Evolutionary conservation across 2,113 vertebrate genomes (phyloP).

Genomic region (Colistium nudipinnis): DNA sequence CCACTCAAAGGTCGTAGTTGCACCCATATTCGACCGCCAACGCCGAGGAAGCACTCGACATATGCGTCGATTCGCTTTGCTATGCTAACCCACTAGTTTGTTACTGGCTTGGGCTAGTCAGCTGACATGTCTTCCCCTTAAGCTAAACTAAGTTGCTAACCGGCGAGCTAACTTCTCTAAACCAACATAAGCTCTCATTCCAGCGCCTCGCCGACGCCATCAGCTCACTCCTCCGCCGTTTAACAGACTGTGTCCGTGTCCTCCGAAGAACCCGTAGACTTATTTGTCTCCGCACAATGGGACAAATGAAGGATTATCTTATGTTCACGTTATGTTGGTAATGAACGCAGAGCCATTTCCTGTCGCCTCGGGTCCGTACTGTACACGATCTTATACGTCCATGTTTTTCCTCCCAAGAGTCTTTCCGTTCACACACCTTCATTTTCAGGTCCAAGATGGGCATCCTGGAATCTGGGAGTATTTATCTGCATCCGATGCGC

Average conservation of each 20-base stretch:
- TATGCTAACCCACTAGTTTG: slow-evolving; percentile 34
- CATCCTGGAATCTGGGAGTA: slow-evolving; percentile 98
- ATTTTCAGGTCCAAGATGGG: slow-evolving; percentile 98
- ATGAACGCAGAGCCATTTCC: too few relatives aligned
- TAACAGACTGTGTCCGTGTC: too few relatives aligned
- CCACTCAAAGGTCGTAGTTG: background rate
- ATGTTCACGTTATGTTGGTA: too few relatives aligned
- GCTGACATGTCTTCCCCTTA: slow-evolving; percentile 62
- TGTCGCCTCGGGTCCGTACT: too few relatives aligned
- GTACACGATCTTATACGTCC: too few relatives aligned
- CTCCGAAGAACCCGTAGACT: background rate
- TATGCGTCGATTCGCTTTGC: slow-evolving; percentile 28
- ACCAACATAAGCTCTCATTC: slow-evolving; percentile 22
- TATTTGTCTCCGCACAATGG: too few relatives aligned
- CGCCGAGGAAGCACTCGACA: background rate
- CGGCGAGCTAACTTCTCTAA: slow-evolving; percentile 65
- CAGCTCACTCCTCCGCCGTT: background rate
- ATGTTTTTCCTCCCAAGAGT: too few relatives aligned
- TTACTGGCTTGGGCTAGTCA: slow-evolving; percentile 55
- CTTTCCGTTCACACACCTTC: too few relatives aligned
- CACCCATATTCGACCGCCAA: background rate
- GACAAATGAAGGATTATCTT: too few relatives aligned
- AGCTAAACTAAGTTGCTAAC: slow-evolving; percentile 72
- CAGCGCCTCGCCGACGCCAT: background rate
- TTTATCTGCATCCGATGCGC: slow-evolving; percentile 99